Base-by-base conservation (phyloP, 2,113 vertebrate species). In the Menura novaehollandiae region DNA sequence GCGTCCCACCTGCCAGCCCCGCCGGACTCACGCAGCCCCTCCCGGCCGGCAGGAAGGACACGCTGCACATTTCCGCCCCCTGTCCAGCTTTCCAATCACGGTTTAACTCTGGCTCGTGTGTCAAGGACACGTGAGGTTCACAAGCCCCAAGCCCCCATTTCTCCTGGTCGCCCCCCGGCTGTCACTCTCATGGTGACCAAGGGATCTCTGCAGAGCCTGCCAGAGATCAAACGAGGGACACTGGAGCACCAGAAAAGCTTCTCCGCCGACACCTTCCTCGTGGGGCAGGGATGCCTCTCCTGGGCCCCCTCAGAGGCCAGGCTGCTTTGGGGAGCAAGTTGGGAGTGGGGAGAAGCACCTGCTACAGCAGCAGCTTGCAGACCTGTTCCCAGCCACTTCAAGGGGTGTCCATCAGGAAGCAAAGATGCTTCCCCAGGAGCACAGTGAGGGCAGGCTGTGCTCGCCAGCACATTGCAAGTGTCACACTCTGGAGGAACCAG, bases 401-500 rank as follows among this genome's bases (percentile, higher is more conserved):
- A 62, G 71, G 20, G 52, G n/a, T 52, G 39, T 44, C 68, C 3
- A 1, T 27, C 47, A 85, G 47, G 78, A 89, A 73, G 20, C 2
- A 1, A 77, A 58, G 0, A 0, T 0, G 9, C 11, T 15, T 60
- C 44, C 47, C 47, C 51, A 53, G n/a, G 24, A 90, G 73, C 53
- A 2, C 55, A 43, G 67, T 17, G 3, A 2, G 43, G 49, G 74
- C 74, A 79, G 33, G 58, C 30, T 73, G 67, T 3, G 2, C 22
- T 55, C 0, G 0, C 18, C 84, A 63, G 56, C 73, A 76, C 2
- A 1, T 0, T 6, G 8, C 1, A 0, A 7, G 3, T 8, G 60
- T 30, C 77, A 53, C 4, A 9, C 5, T 69, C n/a, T 3, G 1
- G 21, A 78, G 20, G 52, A 91, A 59, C 49, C 3, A 1, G 12